Evolutionary conservation across 2,888 invertebrate species (phyloP).

Genomic region (Syrista parreyssii): DNA sequence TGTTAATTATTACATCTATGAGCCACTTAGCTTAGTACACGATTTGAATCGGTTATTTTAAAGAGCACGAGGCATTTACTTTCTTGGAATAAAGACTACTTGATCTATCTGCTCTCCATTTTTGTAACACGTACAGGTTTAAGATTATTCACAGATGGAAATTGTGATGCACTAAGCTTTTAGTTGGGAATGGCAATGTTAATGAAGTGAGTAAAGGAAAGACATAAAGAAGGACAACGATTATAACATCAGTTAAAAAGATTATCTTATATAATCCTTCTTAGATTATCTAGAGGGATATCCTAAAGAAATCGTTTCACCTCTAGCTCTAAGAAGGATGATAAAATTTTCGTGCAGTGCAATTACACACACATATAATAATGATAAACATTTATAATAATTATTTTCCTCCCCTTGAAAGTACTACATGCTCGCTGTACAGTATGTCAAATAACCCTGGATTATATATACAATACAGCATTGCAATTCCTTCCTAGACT

Average conservation of each 20-base stretch:
- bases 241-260: not conserved
- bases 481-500: not conserved
- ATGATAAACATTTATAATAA: conserved; percentile 11
- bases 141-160: not conserved
- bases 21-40: conserved; percentile 40
- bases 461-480: not conserved
- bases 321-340: not conserved
- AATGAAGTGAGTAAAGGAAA: not conserved
- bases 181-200: not conserved
- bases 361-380: conserved; percentile 42
- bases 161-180: not conserved
- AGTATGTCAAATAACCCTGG: not conserved
- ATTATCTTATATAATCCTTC: not conserved
- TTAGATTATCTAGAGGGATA: not conserved
- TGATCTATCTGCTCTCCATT: not conserved
- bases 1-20: conserved; percentile 53
- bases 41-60: conserved; percentile 59
- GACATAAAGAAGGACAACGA: not conserved
- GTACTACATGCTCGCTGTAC: not conserved
- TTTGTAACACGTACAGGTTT: not conserved
- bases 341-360: conserved; percentile 30
- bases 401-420: not conserved
- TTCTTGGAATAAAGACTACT: not conserved
- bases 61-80: conserved; percentile 59
- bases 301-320: not conserved